These are phyloP conservation scores for Sinosuthora webbiana DNA, from an alignment of 2,113 vertebrate genomes.

Conservation along the genomic window DNA sequence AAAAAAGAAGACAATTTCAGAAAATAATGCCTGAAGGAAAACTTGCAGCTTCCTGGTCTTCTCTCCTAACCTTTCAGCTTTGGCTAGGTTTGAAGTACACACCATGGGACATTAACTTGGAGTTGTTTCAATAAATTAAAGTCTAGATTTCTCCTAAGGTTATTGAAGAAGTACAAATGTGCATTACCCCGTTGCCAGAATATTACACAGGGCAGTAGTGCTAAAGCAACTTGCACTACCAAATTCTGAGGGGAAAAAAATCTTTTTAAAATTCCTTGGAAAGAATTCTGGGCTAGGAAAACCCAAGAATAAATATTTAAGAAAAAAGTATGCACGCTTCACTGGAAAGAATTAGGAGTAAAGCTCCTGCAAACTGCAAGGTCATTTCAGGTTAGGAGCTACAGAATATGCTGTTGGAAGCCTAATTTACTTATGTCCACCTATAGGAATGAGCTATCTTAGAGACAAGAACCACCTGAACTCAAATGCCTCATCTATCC, in stretches of 20 bases:
- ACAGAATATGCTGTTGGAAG: not conserved
- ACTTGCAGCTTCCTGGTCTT: not conserved
- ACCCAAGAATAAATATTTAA: not conserved
- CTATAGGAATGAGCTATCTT: not conserved
- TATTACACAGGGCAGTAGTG: not conserved
- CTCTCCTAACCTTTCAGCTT: not conserved
- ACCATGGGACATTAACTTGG: not conserved
- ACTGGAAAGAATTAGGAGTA: not conserved
- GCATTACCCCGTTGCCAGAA: not conserved
- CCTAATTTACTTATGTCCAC: not conserved
- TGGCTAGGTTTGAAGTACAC: not conserved
- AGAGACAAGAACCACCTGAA: not conserved
- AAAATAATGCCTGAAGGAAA: not conserved
- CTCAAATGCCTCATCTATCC: not conserved
- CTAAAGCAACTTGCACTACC: not conserved
- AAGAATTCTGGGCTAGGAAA: not conserved
- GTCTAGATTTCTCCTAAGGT: not conserved
- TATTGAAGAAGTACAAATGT: not conserved
- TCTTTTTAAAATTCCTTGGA: not conserved
- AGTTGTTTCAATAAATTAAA: not conserved
- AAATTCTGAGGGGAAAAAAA: not conserved
- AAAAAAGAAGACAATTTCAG: not conserved
- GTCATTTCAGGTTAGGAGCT: slow-evolving; percentile 14
- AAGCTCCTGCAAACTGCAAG: not conserved
- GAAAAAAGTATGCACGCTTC: not conserved